A percentile compares a stretch with the other conserved stretches of the same genome.
Evolutionary conservation across 2,888 invertebrate species (phyloP).

Genomic region (Griposia aprilina): DNA sequence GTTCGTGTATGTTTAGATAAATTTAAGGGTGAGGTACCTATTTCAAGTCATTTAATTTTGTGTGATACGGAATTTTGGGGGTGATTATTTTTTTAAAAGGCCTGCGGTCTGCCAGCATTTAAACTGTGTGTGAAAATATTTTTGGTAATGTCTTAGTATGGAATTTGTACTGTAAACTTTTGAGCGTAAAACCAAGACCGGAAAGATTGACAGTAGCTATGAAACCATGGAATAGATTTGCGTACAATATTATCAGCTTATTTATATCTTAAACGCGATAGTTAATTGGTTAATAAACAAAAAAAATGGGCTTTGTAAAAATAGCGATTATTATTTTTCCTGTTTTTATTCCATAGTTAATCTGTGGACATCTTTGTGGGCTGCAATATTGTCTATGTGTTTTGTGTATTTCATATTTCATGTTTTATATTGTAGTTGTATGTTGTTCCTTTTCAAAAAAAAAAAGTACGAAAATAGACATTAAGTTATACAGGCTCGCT

Average conservation of each 20-base stretch:
- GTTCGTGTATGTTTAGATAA: constrained; percentile 18
- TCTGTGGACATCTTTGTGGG: no score
- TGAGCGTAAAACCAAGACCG: background rate
- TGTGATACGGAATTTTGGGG: constrained; percentile 26
- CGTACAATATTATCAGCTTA: background rate
- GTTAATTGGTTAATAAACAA: no score
- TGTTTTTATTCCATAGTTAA: no score
- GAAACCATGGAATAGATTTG: background rate
- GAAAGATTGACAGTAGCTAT: background rate
- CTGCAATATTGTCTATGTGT: no score
- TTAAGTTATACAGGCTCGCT: background rate
- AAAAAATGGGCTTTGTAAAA: no score
- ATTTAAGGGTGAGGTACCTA: background rate
- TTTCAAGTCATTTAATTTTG: constrained; percentile 30
- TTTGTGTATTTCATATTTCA: no score
- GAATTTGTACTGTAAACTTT: background rate
- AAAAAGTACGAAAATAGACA: no score
- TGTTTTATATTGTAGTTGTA: no score
- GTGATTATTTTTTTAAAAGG: constrained; percentile 26
- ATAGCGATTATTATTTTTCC: no score
- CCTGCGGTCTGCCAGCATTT: background rate
- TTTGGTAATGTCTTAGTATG: background rate
- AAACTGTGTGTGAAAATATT: constrained; percentile 2
- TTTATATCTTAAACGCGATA: no score
- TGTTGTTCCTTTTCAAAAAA: no score